A percentile compares a stretch with the other conserved stretches of the same genome.
phyloP scores from a whole-genome alignment of 2,888 invertebrate genomes.

The Iphiclides podalirius region DNA sequence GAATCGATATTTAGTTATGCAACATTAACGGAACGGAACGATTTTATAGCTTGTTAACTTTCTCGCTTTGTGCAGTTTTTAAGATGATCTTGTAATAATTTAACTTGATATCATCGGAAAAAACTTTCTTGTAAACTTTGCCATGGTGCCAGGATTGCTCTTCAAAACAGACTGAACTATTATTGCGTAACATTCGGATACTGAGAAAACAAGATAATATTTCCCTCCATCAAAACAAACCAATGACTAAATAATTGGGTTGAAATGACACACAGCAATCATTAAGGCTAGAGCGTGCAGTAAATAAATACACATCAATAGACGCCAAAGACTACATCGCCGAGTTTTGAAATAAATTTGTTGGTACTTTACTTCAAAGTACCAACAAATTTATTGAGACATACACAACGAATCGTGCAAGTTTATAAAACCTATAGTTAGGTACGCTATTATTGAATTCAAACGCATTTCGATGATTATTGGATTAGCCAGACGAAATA shows the following conservation, averaged over 20 bases:
- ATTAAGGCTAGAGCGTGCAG: no score
- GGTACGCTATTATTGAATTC: neutral
- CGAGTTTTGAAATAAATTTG: no score
- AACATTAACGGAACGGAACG: constrained; percentile 14
- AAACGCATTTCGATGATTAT: neutral
- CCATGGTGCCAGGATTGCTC: neutral
- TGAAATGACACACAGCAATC: no score
- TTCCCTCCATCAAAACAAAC: no score
- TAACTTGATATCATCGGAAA: neutral
- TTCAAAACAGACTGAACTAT: no score
- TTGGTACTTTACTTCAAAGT: neutral
- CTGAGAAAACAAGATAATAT: no score
- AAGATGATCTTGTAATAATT: constrained; percentile 2
- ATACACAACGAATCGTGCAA: neutral
- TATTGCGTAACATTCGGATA: no score
- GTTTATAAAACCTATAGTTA: neutral
- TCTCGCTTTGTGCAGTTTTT: neutral
- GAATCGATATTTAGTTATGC: constrained; percentile 13
- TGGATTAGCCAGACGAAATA: neutral
- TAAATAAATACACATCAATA: no score
- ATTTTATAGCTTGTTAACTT: constrained; percentile 13
- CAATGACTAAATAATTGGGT: no score
- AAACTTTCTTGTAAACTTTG: neutral
- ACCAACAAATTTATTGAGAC: neutral
- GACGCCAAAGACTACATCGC: no score